Base-by-base conservation (phyloP, 2,113 vertebrate genomes). In the Crotalus helleri region DNA sequence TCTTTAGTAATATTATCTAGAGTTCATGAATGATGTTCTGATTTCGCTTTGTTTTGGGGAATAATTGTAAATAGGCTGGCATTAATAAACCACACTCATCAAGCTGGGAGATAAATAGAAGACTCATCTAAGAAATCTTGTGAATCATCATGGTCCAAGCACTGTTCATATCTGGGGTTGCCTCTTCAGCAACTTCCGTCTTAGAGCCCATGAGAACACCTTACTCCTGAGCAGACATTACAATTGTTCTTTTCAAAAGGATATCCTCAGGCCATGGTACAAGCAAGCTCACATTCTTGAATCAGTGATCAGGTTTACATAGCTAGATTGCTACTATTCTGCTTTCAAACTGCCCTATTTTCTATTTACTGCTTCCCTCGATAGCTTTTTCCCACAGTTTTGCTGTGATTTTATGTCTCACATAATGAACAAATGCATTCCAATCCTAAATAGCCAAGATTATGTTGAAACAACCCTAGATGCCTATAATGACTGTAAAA, bases 401-500 rank as follows among this genome's bases (percentile, higher is more conserved):
- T 86, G 44, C 44, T 58, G 44, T 21, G 21, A 23, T 19, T 64
- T 8, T 64, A 64, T 61, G 44, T 29, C 26, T 24, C 64, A 39
- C 19, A 90, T 15, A 61, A 26, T 39, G 24, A 86, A 90, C 29
- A 90, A 51, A 93, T n/a, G 15, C 17, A 39, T 2, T 53, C 21
- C 51, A 39, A 26, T 92, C 3, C 24, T 26, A 55, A 94, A 11
- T 39, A 90, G 89, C 51, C 8, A 93, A 19, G 26, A 81, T 53
- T 94, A 89, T 81, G 92, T 91, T 10, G 46, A 93, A 92, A n/a
- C 46, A n/a, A 53, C 6, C 33, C 69, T 81, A 81, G 29, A 69
- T 69, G 4, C 29, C 12, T 69, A 9, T 17, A 19, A 81, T 3
- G 74, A 39, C 1, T 81, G 33, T 21, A 44, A 81, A 81, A 81